Base-by-base conservation (phyloP, 2,888 invertebrate genomes). In the Myopa tessellatipennis region DNA sequence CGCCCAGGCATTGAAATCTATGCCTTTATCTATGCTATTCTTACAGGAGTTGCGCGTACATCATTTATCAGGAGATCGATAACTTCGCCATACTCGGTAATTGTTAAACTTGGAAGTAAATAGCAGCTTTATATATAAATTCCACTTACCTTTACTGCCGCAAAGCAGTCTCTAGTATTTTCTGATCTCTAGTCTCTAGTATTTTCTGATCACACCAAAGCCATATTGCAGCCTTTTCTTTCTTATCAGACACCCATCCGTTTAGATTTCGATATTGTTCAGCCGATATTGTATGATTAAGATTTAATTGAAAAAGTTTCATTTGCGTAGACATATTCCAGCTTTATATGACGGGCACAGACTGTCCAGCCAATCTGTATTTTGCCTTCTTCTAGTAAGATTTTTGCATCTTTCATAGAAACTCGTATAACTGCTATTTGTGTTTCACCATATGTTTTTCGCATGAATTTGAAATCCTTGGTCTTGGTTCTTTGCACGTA, bases 381-480 rank as follows among this genome's bases (percentile, higher is more conserved):
- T n/a, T 58, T 58, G 14, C 58, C 58, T 58, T 58, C 12, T 12
- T 58, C 58, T 5, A 58, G 2, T 5, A 58, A 18, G 5, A 58
- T 58, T 6, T 58, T 58, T 12, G 58, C 58, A 12, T 58, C 58
- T 12, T 58, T 58, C 16, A 16, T 12, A n/a, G 58, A 58, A 12
- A 58, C 58, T 0, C 12, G 58, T 58, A 58, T 58, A 58, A 58
- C 58, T 58, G 58, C n/a, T 18, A 2, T 58, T 58, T 58, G 58
- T 6, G 58, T 58, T 6, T 12, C 58, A 5, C 58, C 58, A n/a
- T 58, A 18, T 58, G 55, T 55, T 82, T 76, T 74, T 80, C 81
- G 81, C 83, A 80, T 82, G 73, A 75, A 80, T 77, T 80, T 80
- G 55, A 67, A 70, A 78, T 77, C 26, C 26, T 1, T 26, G 26